These are phyloP conservation scores for Campylomormyrus numenius DNA, from an alignment of 2,113 vertebrate species.

Conservation along the genomic window DNA sequence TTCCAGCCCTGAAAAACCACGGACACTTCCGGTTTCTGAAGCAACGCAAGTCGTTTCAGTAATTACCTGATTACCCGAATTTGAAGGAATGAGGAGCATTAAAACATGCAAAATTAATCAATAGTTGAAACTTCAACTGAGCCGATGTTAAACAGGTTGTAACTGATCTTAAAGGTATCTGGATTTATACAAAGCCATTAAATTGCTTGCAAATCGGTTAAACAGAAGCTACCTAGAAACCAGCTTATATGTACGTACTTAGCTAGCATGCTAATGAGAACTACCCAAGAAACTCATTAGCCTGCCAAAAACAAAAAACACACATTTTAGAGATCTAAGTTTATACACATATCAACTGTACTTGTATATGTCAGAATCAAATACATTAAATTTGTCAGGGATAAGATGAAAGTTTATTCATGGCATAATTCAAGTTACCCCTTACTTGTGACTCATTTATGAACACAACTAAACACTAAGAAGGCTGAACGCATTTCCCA, in stretches of 20 bases:
- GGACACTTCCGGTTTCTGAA: neutral
- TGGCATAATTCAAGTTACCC: neutral
- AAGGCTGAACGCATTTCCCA: neutral
- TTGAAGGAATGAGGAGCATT: no score
- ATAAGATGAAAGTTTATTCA: neutral
- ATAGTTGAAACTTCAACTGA: no score
- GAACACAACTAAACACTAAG: neutral
- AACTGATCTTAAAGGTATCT: no score
- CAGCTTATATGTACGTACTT: neutral
- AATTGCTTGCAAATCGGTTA: neutral
- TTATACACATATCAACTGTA: neutral
- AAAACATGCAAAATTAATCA: no score
- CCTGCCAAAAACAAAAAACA: neutral
- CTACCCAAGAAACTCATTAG: neutral
- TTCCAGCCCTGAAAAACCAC: neutral
- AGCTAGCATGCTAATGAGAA: neutral
- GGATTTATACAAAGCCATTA: neutral
- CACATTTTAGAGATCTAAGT: neutral
- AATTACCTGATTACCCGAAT: neutral
- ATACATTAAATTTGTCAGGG: neutral
- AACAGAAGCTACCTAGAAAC: no score
- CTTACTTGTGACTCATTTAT: neutral
- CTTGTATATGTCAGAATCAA: neutral
- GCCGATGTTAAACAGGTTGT: no score
- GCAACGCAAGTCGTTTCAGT: neutral